Base-by-base conservation (phyloP, 2,888 invertebrate species). In the Chrysopilus asiliformis region DNA sequence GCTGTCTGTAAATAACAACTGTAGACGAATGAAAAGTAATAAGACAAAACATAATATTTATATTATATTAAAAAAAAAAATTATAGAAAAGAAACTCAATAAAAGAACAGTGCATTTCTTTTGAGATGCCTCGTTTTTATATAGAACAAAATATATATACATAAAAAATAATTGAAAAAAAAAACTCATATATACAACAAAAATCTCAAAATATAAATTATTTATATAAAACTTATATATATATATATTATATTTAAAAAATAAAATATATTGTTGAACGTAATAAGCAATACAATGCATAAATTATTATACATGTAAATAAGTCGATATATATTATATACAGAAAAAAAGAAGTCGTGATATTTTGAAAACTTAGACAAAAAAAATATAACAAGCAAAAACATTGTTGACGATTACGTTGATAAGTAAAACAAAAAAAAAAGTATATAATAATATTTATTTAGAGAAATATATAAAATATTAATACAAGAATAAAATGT, bases 71-170 rank as follows among this genome's bases (percentile, higher is more conserved):
- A n/a, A n/a, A n/a, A n/a, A n/a, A n/a, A n/a, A n/a, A n/a, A n/a
- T n/a, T n/a, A n/a, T n/a, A n/a, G n/a, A n/a, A n/a, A n/a, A n/a
- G n/a, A n/a, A n/a, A n/a, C n/a, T n/a, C n/a, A n/a, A n/a, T n/a
- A n/a, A n/a, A n/a, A n/a, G 34, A 37, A 40, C 35, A 40, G 38
- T 43, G 43, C 48, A 48, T 48, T 47, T 48, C 48, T 48, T 48
- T 48, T 48, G 48, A 48, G 43, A 47, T 48, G 48, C 43, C 45
- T 43, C 46, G 47, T 48, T 47, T 46, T 47, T 45, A 14, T 34
- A 34, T n/a, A n/a, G n/a, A n/a, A n/a, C n/a, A n/a, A n/a, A n/a
- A n/a, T 39, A 39, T 39, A 34, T 38, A 39, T 34, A 37, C 36
- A 37, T 37, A 30, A 37, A 10, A 29, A 14, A 14, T 37, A 37